Evolutionary conservation across 2,797 vertebrate genomes (phyloP), one percentile per base, ranked within the genome.

Genomic region (Ctenopoma multispine): DNA sequence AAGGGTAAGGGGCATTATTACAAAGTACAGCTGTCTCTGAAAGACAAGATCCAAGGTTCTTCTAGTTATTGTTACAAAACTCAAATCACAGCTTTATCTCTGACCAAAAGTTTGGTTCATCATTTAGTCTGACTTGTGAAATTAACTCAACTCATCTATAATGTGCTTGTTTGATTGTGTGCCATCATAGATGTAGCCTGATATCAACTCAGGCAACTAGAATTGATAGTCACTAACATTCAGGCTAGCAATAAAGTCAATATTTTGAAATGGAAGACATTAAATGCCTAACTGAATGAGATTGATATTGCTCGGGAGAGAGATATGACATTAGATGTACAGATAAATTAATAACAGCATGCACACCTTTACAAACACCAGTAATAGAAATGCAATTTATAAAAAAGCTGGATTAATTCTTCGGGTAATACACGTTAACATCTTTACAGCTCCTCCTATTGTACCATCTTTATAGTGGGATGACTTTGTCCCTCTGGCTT

Each of bases 251-350:
- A 82, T 72, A 78, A 67, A 64, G 66, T 67, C 10, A 77, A 72
- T 65, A 76, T 72, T 70, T 66, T 84, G 18, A 83, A 82, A 78
- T 88, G 91, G 90, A 92, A 91, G 92, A 92, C 90, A 55, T 60
- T 75, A 69, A 79, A 85, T 81, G 60, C 75, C 86, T 69, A 69
- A 73, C n/a, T 55, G 57, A 72, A 53, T 40, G 43, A 69, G 31
- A 67, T 51, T 49, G 47, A 57, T 86, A 85, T 88, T 90, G 82
- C 78, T 83, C 1, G 17, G 59, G 53, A 51, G 44, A 70, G 55
- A 58, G 62, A 79, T 44, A 53, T 79, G 18, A 71, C 31, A 60
- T 77, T 58, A 77, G 49, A 84, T 82, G 84, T 69, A 72, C 43
- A 77, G 54, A 75, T 75, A 12, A 71, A 81, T 78, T 80, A 59